Evolutionary conservation across 2,888 invertebrate species (phyloP).

Genomic region (Drosophila recens): DNA sequence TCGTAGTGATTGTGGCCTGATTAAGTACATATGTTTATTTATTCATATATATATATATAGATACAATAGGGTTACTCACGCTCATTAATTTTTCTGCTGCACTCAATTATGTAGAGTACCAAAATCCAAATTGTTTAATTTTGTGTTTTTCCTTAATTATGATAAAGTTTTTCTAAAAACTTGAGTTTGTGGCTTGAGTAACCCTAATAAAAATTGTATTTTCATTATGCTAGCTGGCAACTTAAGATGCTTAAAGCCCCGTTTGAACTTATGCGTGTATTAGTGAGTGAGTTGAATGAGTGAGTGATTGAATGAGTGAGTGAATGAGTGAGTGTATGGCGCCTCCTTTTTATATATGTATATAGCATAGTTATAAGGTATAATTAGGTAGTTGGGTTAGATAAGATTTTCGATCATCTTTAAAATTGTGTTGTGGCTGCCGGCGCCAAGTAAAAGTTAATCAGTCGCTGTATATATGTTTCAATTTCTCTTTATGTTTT

Average conservation of each 20-base stretch:
- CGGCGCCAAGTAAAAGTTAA: slow-evolving; percentile 76
- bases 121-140: slow-evolving; percentile 2
- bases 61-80: slow-evolving; percentile 46
- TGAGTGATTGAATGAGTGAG: slow-evolving; percentile 42
- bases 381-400: slow-evolving; percentile 73
- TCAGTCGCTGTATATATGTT: slow-evolving; percentile 62
- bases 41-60: slow-evolving; percentile 8
- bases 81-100: slow-evolving; percentile 12
- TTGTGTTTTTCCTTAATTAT: neutral
- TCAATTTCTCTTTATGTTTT: slow-evolving; percentile 5
- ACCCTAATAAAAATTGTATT: slow-evolving; percentile 35
- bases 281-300: slow-evolving; percentile 60
- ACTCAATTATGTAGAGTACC: neutral
- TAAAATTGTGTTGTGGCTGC: slow-evolving; percentile 62
- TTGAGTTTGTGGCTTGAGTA: slow-evolving; percentile 18
- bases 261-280: slow-evolving; percentile 78
- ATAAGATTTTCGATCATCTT: slow-evolving; percentile 60
- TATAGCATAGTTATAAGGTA: slow-evolving; percentile 58
- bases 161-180: slow-evolving; percentile 5
- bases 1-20: slow-evolving; percentile 77
- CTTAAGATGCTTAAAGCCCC: slow-evolving; percentile 78
- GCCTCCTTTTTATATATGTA: slow-evolving; percentile 33
- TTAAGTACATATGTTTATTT: slow-evolving; percentile 61
- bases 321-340: slow-evolving; percentile 64
- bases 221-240: slow-evolving; percentile 76